Conservation (phyloP, 64 coral and sea anemone species). For the Dendrophyllia cribrosa region DNA sequence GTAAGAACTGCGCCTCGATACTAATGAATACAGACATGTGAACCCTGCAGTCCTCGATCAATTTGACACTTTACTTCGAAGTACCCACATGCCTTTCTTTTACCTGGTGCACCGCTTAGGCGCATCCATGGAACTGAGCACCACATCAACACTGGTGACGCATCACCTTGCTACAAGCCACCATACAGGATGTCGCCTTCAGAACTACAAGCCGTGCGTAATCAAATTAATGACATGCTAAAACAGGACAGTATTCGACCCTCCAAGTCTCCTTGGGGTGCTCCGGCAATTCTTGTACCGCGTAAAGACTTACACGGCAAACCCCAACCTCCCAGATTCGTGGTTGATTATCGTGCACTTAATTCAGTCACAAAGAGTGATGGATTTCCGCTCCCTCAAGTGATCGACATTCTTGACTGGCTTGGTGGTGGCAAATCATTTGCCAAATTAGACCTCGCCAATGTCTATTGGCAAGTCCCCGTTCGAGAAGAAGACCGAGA, state of each 20-base stretch:
- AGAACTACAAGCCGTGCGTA: constrained; percentile 9
- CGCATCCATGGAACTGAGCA: constrained; percentile 24
- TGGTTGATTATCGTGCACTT: constrained; percentile 45
- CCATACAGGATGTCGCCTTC: constrained; percentile 29
- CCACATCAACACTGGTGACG: constrained; percentile 33
- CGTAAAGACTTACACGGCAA: neutral
- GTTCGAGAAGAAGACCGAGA: no score
- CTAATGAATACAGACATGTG: constrained; percentile 29
- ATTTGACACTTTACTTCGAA: constrained; percentile 26
- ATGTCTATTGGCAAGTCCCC: no score
- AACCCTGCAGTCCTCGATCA: constrained; percentile 30
- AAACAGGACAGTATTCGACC: constrained; percentile 43
- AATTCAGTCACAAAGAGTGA: constrained; percentile 38
- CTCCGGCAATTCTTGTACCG: constrained; percentile 19
- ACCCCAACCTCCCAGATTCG: constrained; percentile 34
- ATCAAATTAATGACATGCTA: constrained; percentile 38
- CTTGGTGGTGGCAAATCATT: no score
- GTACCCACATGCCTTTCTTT: constrained; percentile 32
- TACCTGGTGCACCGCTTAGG: constrained; percentile 8
- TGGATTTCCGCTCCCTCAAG: neutral
- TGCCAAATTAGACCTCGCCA: no score
- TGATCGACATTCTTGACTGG: no score
- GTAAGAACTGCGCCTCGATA: no score
- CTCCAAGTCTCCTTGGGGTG: constrained; percentile 42
- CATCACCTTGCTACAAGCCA: constrained; percentile 23